Evolutionary conservation across 2,113 vertebrate species (phyloP).

Genomic region (Rhineura floridana): DNA sequence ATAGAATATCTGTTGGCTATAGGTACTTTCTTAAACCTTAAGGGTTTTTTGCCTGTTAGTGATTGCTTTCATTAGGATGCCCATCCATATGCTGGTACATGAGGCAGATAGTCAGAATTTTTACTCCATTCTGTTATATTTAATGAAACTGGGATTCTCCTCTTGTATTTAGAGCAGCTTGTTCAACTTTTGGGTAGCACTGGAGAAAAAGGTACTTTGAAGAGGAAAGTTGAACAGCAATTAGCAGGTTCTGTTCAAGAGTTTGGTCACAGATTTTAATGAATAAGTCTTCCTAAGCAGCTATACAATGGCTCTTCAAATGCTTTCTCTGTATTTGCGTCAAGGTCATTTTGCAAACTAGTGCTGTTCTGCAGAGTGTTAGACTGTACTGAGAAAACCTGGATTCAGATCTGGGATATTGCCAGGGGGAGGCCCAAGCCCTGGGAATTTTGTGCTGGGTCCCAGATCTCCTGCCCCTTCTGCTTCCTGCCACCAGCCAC

Average conservation of each 20-base stretch:
- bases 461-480: too few species aligned
- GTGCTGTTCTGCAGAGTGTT: neutral
- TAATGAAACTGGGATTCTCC: neutral
- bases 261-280: slow-evolving; percentile 21
- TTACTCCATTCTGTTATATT: neutral
- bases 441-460: too few species aligned
- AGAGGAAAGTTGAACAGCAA: slow-evolving; percentile 4
- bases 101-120: neutral
- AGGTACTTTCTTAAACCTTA: too few species aligned
- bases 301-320: slow-evolving; percentile 19
- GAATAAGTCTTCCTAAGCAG: slow-evolving; percentile 1
- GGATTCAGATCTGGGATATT: neutral
- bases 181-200: neutral
- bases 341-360: neutral
- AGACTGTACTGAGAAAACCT: neutral
- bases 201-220: slow-evolving; percentile 9
- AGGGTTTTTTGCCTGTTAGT: too few species aligned
- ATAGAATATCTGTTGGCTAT: too few species aligned
- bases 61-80: neutral
- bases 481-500: too few species aligned
- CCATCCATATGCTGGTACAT: neutral
- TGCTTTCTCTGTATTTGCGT: slow-evolving; percentile 12
- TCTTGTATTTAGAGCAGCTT: neutral
- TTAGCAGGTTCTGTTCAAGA: neutral
- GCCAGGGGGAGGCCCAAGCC: too few species aligned